phyloP scores from a whole-genome alignment of 2,888 invertebrate species.

The Erebia epiphron region DNA sequence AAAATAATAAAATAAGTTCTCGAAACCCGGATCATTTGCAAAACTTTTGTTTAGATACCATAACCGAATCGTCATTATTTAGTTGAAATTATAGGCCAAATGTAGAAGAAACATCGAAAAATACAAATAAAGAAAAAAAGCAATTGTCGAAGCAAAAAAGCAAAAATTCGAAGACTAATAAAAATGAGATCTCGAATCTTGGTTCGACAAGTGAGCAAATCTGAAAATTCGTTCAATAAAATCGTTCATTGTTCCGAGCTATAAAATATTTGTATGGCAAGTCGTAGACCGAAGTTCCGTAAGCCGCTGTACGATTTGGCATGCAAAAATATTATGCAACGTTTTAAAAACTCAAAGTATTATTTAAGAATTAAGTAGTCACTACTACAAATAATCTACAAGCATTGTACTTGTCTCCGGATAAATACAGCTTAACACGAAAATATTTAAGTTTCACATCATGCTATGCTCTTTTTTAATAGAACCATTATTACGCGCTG shows the following conservation, averaged over 20 bases:
- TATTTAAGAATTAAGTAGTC: conserved; percentile 36
- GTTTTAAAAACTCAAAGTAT: not conserved
- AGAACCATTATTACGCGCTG: conserved; percentile 65
- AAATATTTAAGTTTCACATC: conserved; percentile 59
- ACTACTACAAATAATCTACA: conserved; percentile 45
- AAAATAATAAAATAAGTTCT: too few relatives aligned
- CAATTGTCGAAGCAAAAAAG: too few relatives aligned
- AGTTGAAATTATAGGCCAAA: not conserved
- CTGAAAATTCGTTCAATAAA: conserved; percentile 69
- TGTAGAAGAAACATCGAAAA: not conserved
- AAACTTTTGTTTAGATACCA: not conserved
- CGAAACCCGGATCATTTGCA: not conserved
- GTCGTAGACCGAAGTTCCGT: too few relatives aligned
- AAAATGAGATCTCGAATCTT: conserved; percentile 78
- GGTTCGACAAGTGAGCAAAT: conserved; percentile 76
- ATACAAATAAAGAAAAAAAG: not conserved
- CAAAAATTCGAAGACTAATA: conserved; percentile 49
- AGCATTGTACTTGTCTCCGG: conserved; percentile 72
- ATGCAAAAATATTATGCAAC: not conserved
- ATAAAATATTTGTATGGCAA: conserved; percentile 9
- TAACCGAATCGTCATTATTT: not conserved
- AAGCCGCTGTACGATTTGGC: too few relatives aligned
- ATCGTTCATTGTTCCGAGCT: conserved; percentile 64
- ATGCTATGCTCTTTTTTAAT: conserved; percentile 63
- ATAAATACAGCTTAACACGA: conserved; percentile 53